phyloP scores from a whole-genome alignment of 2,888 invertebrate genomes.

The Brachypterus glaber region DNA sequence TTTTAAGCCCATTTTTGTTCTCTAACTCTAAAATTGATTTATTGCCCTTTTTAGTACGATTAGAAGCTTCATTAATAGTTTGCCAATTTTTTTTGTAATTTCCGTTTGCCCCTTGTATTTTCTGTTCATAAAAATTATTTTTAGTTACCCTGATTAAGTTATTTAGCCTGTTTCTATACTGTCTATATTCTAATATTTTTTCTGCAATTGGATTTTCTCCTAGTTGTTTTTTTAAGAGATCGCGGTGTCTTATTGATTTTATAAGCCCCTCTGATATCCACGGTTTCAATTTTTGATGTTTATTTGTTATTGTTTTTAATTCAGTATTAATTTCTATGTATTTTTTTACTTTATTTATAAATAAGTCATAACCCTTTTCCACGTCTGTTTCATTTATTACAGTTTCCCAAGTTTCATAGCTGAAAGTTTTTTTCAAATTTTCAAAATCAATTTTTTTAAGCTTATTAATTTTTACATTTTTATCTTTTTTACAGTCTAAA shows the following conservation, averaged over 20 bases:
- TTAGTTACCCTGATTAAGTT: not conserved
- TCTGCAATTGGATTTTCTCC: not conserved
- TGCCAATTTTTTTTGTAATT: conserved; percentile 5
- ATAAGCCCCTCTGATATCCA: conserved; percentile 5
- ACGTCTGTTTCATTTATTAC: conserved; percentile 1
- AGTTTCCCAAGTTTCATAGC: not conserved
- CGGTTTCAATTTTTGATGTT: conserved; percentile 4
- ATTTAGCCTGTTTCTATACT: not conserved
- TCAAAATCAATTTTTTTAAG: not conserved
- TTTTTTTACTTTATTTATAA: conserved; percentile 2
- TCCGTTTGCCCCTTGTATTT: not conserved
- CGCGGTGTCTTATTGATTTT: conserved; percentile 4
- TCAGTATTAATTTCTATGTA: not conserved
- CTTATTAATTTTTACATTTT: not conserved
- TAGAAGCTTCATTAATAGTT: conserved; percentile 4
- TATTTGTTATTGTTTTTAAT: conserved; percentile 1
- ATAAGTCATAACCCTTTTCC: conserved; percentile 3
- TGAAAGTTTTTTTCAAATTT: not conserved
- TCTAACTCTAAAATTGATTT: too few relatives aligned
- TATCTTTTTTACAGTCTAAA: conserved; percentile 4
- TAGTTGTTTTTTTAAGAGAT: conserved; percentile 2
- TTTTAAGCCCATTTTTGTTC: too few relatives aligned
- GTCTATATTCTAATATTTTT: not conserved
- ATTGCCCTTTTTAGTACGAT: too few relatives aligned
- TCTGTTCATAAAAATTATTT: not conserved